Base-by-base conservation (phyloP, 2,888 invertebrate species). In the Amiota minor region DNA sequence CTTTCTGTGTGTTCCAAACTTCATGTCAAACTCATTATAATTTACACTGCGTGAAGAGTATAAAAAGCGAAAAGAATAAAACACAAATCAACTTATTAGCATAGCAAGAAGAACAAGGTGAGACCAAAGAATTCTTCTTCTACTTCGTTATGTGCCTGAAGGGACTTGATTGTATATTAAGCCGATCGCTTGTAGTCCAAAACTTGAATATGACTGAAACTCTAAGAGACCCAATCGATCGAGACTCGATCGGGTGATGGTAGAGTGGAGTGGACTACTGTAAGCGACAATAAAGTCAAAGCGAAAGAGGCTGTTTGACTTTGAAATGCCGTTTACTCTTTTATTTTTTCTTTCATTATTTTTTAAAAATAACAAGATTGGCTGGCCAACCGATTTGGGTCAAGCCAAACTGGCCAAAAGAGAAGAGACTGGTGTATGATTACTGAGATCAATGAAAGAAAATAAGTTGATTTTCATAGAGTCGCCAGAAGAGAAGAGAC, bases 371-470 rank as follows among this genome's bases (percentile, higher is more conserved):
- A 35, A 35, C 2, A 35, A 35, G 20, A 59, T 59, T 59, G 18
- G 23, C 59, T 65, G 65, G 14, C 65, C 47, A 65, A 18, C 20
- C 35, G 46, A 65, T 65, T 65, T 65, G 47, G 65, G 65, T 65
- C 65, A 65, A 65, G 47, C 46, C 65, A 65, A 65, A 65, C 47
- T 65, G 65, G 65, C 65, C 65, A 65, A 47, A 6, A 35, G 35
- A 35, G 6, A 35, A 35, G 35, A 35, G 59, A 16, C 18, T 12
- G 53, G 14, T 20, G 59, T 4, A 59, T 8, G 59, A 59, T n/a
- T 50, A n/a, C 59, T 16, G 18, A 4, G 59, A 11, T 20, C 59
- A 65, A 65, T 16, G 47, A 46, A 65, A 47, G 65, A 16, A 65
- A 65, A 47, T 18, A 23, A 59, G 59, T 9, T 18, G 59, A 59